Base-by-base conservation (phyloP, 1,140 invertebrate species). In the Drosophila kepulauana region DNA sequence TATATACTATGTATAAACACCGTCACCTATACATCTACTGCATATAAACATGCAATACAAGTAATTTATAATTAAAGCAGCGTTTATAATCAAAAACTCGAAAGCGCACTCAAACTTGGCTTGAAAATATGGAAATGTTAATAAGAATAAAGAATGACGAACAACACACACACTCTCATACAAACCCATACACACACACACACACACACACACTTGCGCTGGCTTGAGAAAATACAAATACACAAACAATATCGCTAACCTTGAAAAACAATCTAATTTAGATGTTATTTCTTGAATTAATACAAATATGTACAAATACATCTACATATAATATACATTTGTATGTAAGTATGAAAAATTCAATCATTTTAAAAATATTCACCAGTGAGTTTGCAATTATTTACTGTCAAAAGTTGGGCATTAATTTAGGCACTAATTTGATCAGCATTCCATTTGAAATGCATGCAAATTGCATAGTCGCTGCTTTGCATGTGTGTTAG, bases 51-150 rank as follows among this genome's bases (percentile, higher is more conserved):
- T 68, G 64, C 69, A 73, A 73, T 61, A 74, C 35, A 75, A 69
- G 49, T 75, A 62, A 69, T 69, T 75, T 75, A 45, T 71, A 71
- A 75, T 59, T 75, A 75, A 75, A 65, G 54, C 67, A 68, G 38
- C 56, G 28, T 11, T 15, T 54, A 75, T 74, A 67, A 74, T 52
- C 64, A 51, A 46, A 67, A 74, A 61, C 71, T 61, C 58, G 51
- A 75, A 69, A 63, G 57, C 65, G 25, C 20, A 54, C 20, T 52
- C 49, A 67, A 57, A 35, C 33, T 57, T 66, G 13, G 25, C 54
- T 63, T 69, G 38, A 54, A 61, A 73, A 73, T 73, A 73, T 69
- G 56, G 25, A 68, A 74, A 67, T 66, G 38, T 49, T 8, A 35
- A 35, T 35, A 35, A 33, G 28, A 45, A 58, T 48, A 67, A 3